Evolutionary conservation across 2,113 vertebrate species (phyloP), one percentile per base, ranked within the genome.

Genomic region (Atractosteus spatula): DNA sequence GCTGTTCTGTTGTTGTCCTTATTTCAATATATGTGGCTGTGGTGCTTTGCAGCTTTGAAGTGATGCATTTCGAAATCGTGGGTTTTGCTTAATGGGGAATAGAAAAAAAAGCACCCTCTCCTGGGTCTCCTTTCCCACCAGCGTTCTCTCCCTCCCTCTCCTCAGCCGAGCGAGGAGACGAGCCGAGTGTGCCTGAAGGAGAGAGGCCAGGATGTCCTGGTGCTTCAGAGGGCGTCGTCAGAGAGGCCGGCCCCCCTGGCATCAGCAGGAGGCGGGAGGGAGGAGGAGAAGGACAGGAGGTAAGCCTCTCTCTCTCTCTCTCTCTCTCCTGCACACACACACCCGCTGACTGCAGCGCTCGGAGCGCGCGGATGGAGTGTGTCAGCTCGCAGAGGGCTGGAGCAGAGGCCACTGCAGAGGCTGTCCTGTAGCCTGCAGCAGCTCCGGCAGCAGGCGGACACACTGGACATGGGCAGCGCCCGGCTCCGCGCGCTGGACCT

Each of bases 141-240:
- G 13, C 73, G 5, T 41, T 71, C 73, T 75, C 44, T 69, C 70
- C 51, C 72, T 55, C 63, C 29, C 57, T 64, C 69, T 41, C 75
- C 68, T 71, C 81, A 83, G 86, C 74, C 82, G 84, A 90, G 92
- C 90, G 95, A 94, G 84, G 94, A 94, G 86, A 94, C 91, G 84
- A 85, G 85, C 67, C 91, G 89, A 0, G 76, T 93, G 78, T 88
- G 90, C 88, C 82, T 93, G 77, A 91, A 86, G 80, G 95, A 95
- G 88, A 84, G 89, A 76, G 93, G 93, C 89, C 91, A 78, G 82
- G 88, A 88, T 54, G 92, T 95, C 79, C 90, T 96, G 83, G 91
- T 96, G 83, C 90, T 96, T 91, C 94, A 89, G 92, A 95, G 90
- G 83, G 91, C 92, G 90, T 92, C 83, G 87, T 90, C 94, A 93